These are phyloP conservation scores for Drosophila biarmipes DNA, from an alignment of 1,140 invertebrate genomes.

Conservation along the genomic window DNA sequence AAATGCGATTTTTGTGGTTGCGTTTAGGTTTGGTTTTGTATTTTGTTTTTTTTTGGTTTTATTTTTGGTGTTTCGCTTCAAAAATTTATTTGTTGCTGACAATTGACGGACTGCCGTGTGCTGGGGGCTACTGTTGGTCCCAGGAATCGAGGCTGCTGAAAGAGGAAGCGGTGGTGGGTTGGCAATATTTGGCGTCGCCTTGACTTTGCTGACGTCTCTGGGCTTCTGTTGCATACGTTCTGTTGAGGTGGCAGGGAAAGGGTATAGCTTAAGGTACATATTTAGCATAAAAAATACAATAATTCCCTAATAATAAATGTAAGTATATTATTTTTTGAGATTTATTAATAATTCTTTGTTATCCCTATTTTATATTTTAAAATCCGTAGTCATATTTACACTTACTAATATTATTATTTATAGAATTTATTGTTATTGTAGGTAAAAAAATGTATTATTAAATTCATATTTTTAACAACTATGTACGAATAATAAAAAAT, in stretches of 20 bases:
- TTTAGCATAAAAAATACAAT: neutral
- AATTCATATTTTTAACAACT: too few species aligned
- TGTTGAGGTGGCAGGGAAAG: constrained; percentile 28
- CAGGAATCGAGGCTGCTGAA: constrained; percentile 28
- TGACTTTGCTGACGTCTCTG: constrained; percentile 20
- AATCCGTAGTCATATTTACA: too few species aligned
- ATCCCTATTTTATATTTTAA: too few species aligned
- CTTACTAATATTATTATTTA: too few species aligned
- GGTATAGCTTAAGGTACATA: neutral
- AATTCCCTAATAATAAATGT: too few species aligned
- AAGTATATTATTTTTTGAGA: too few species aligned
- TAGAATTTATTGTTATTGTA: too few species aligned
- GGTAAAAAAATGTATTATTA: too few species aligned
- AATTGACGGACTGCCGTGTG: constrained; percentile 43
- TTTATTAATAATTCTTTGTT: too few species aligned
- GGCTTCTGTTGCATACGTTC: constrained; percentile 9
- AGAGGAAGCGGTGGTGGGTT: constrained; percentile 13
- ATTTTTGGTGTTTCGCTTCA: constrained; percentile 67
- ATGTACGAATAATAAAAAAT: too few species aligned
- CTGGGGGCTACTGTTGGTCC: constrained; percentile 51
- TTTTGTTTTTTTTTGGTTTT: constrained; percentile 20
- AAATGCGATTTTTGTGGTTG: constrained; percentile 68
- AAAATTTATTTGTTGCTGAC: constrained; percentile 62
- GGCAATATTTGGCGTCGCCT: constrained; percentile 62
- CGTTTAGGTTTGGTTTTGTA: constrained; percentile 58